Conservation (phyloP, 2,113 vertebrate genomes). For the Greenwoodochromis staneri region DNA sequence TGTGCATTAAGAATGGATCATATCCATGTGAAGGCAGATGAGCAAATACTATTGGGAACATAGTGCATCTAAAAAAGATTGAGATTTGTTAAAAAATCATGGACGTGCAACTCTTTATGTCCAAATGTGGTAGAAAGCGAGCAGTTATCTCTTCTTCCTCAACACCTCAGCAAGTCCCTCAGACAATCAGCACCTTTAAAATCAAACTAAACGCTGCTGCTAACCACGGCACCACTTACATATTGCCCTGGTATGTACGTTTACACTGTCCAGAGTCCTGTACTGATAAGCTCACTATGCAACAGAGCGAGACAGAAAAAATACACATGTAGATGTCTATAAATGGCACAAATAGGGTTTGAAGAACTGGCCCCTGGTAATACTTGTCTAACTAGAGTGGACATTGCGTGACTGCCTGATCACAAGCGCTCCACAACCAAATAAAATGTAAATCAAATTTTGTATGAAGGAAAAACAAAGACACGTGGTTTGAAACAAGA, state of each 20-base stretch:
- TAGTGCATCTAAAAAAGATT: neutral
- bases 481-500: neutral
- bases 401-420: neutral
- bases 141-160: neutral
- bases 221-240: neutral
- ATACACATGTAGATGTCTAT: neutral
- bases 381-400: neutral
- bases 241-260: neutral
- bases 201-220: fast-evolving
- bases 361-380: neutral
- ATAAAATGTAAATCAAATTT: neutral
- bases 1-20: neutral
- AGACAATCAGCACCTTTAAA: neutral
- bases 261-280: neutral
- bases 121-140: neutral
- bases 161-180: neutral
- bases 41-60: neutral
- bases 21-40: neutral
- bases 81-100: neutral
- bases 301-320: neutral
- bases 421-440: neutral
- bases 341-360: neutral
- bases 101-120: neutral
- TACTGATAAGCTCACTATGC: neutral
- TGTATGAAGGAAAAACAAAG: neutral